phyloP scores from a whole-genome alignment of 2,888 invertebrate genomes.

The Drosophila colorata region DNA sequence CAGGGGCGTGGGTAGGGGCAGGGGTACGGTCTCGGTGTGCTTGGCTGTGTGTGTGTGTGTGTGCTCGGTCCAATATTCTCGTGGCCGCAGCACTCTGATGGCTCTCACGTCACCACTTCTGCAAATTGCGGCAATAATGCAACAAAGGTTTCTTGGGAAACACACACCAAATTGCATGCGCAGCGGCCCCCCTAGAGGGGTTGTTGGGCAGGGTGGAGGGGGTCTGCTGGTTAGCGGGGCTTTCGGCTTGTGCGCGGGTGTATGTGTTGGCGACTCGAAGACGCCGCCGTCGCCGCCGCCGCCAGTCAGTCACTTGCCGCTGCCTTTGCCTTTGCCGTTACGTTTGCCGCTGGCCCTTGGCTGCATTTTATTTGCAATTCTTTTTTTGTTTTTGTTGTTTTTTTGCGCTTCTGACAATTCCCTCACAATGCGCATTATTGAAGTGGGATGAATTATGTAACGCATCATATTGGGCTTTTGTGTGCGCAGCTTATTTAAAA shows the following conservation, averaged over 20 bases:
- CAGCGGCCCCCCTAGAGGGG: constrained; percentile 23
- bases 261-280: constrained; percentile 56
- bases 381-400: constrained; percentile 13
- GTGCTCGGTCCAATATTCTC: constrained; percentile 65
- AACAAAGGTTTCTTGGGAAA: constrained; percentile 79
- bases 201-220: neutral
- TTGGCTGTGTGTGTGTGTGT: constrained; percentile 17
- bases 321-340: constrained; percentile 3
- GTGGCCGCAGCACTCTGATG: constrained; percentile 75
- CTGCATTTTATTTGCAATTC: constrained; percentile 64
- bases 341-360: constrained; percentile 21
- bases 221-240: too few species aligned
- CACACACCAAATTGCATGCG: constrained; percentile 78
- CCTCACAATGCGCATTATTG: neutral
- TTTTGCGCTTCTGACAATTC: constrained; percentile 6
- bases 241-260: too few species aligned
- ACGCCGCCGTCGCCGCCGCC: constrained; percentile 50
- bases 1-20: neutral
- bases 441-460: neutral
- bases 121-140: constrained; percentile 79
- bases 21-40: neutral
- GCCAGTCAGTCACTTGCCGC: constrained; percentile 55
- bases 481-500: too few species aligned
- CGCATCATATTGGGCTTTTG: too few species aligned
- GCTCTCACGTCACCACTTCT: constrained; percentile 78